phyloP scores from a whole-genome alignment of 2,113 vertebrate species.

The Notothenia coriiceps region DNA sequence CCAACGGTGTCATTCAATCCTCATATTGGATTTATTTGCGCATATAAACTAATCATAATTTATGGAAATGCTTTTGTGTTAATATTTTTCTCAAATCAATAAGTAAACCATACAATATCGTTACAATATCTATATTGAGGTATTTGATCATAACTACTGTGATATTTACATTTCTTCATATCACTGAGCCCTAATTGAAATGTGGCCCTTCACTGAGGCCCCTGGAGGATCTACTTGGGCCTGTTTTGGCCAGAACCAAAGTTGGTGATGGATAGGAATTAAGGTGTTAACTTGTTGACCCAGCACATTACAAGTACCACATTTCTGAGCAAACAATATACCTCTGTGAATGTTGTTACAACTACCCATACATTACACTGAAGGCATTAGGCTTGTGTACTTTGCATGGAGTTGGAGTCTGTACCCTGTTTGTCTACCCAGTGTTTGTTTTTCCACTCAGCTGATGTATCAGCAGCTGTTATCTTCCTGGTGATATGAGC shows the following conservation, averaged over 20 bases:
- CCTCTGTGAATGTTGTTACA: not conserved
- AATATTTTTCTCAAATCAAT: too few relatives aligned
- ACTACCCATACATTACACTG: not conserved
- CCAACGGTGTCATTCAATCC: too few relatives aligned
- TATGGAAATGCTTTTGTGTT: too few relatives aligned
- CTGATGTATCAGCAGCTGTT: conserved; percentile 20
- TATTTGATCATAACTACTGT: too few relatives aligned
- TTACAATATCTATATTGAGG: too few relatives aligned
- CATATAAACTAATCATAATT: too few relatives aligned
- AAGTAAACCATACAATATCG: too few relatives aligned
- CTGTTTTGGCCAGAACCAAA: not conserved
- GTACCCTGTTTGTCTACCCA: not conserved
- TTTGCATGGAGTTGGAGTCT: conserved; percentile 5
- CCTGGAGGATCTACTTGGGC: not conserved
- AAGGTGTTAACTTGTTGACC: not conserved
- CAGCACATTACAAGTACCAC: not conserved
- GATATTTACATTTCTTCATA: too few relatives aligned
- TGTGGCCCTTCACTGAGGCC: not conserved
- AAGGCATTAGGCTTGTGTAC: not conserved
- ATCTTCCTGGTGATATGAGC: conserved; percentile 19
- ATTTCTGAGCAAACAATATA: not conserved
- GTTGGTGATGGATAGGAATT: not conserved
- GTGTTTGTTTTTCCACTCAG: conserved; percentile 12
- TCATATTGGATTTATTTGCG: too few relatives aligned
- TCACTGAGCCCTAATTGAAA: too few relatives aligned